These are phyloP conservation scores for Chloroclysta siterata DNA, from an alignment of 2,888 invertebrate genomes.

Conservation along the genomic window DNA sequence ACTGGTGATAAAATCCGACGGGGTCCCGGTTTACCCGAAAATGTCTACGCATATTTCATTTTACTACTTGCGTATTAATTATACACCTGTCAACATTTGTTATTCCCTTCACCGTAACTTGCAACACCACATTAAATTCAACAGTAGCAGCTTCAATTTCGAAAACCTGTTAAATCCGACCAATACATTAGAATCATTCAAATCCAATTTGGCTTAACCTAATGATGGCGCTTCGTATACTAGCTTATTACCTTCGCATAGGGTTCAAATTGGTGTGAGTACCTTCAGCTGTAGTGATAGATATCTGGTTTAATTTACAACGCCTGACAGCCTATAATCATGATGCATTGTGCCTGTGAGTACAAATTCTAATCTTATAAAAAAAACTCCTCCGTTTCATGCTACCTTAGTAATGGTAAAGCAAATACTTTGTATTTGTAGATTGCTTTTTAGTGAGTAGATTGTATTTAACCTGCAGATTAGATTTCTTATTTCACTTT, in stretches of 20 bases:
- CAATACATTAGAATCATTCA: constrained; percentile 53
- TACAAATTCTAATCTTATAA: constrained; percentile 55
- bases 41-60: constrained; percentile 31
- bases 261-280: constrained; percentile 34
- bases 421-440: constrained; percentile 31
- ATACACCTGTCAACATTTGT: constrained; percentile 36
- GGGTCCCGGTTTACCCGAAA: constrained; percentile 4
- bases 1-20: neutral
- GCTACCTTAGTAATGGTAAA: constrained; percentile 51
- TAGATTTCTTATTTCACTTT: neutral
- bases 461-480: neutral
- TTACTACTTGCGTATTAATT: constrained; percentile 30
- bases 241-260: constrained; percentile 39
- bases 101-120: constrained; percentile 34
- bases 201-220: constrained; percentile 50
- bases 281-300: constrained; percentile 18
- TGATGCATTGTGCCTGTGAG: constrained; percentile 54
- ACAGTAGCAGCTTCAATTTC: constrained; percentile 48
- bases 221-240: constrained; percentile 43
- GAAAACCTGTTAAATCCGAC: constrained; percentile 50
- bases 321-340: constrained; percentile 58
- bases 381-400: constrained; percentile 53
- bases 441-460: neutral
- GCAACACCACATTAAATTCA: constrained; percentile 34
- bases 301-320: constrained; percentile 52